phyloP scores from a whole-genome alignment of 2,797 vertebrate genomes.

The Australoheros facetus region DNA sequence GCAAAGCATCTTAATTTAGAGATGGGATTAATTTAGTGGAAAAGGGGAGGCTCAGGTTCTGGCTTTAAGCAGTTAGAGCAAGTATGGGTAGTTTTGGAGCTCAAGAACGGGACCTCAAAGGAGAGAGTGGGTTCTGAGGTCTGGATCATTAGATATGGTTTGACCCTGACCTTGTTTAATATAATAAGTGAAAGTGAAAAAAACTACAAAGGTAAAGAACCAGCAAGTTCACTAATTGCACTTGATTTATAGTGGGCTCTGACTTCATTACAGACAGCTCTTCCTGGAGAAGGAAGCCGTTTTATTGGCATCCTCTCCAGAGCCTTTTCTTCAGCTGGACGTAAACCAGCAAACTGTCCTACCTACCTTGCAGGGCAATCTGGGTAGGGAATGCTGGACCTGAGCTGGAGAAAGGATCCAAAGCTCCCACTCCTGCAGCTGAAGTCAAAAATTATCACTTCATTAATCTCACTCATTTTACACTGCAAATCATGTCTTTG shows the following conservation, averaged over 20 bases:
- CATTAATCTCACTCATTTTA: slow-evolving; percentile 67
- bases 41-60: slow-evolving; percentile 2
- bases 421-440: slow-evolving; percentile 23
- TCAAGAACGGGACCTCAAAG: slow-evolving; percentile 27
- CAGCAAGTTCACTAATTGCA: slow-evolving; percentile 28
- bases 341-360: slow-evolving; percentile 22
- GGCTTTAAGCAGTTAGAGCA: slow-evolving; percentile 28
- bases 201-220: slow-evolving; percentile 27
- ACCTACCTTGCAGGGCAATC: slow-evolving; percentile 18
- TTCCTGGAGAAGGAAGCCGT: slow-evolving; percentile 16
- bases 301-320: slow-evolving; percentile 1
- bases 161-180: slow-evolving; percentile 25
- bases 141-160: slow-evolving; percentile 23
- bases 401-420: slow-evolving; percentile 9
- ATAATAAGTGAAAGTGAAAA: slow-evolving; percentile 6
- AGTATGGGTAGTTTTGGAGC: slow-evolving; percentile 29
- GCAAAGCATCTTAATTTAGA: slow-evolving; percentile 36
- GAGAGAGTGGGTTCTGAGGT: slow-evolving; percentile 16
- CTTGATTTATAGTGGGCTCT: slow-evolving; percentile 34
- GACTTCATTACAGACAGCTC: slow-evolving; percentile 22
- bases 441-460: slow-evolving; percentile 55
- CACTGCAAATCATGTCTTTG: slow-evolving; percentile 35
- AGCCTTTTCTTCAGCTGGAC: slow-evolving; percentile 1
- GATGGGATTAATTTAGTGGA: slow-evolving; percentile 49
- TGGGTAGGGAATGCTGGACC: slow-evolving; percentile 13